These are phyloP conservation scores for Ianthella basta DNA, from an alignment of 37 sponge, comb jelly and placozoan species.

Conservation along the genomic window DNA sequence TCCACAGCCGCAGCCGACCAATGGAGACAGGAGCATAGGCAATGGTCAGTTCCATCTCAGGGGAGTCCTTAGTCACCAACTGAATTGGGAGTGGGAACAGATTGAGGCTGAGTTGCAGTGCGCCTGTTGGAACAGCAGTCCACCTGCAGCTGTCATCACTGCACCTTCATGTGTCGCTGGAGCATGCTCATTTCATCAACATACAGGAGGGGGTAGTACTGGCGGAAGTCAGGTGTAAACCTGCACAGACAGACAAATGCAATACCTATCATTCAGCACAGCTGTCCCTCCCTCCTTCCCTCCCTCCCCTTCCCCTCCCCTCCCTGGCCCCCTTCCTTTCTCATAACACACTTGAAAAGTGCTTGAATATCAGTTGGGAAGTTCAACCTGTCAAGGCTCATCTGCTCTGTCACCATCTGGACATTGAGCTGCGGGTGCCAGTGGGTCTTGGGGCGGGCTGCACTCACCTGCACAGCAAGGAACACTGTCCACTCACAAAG, in stretches of 20 bases:
- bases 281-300: too few relatives aligned
- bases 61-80: conserved; percentile 4
- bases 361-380: conserved; percentile 61
- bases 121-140: not conserved
- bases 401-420: conserved; percentile 61
- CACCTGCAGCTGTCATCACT: not conserved
- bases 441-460: conserved; percentile 54
- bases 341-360: conserved; percentile 54
- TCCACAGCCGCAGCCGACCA: conserved; percentile 76
- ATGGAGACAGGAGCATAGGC: conserved; percentile 70
- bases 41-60: conserved; percentile 51
- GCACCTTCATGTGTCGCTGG: conserved; percentile 58
- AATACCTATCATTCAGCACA: too few relatives aligned
- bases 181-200: conserved; percentile 68
- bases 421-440: conserved; percentile 73
- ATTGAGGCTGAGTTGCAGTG: not conserved
- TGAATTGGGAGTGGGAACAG: not conserved
- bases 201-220: conserved; percentile 81
- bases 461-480: not conserved
- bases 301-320: too few relatives aligned
- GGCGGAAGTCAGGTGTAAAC: not conserved
- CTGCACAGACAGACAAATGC: not conserved
- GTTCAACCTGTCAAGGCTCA: conserved; percentile 50
- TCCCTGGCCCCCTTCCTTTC: too few relatives aligned
- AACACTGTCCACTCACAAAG: not conserved